A percentile compares a stretch with the other conserved stretches of the same genome.
These are phyloP conservation scores for Cyprichromis sp. DNA, from an alignment of 2,113 vertebrate species.

Conservation along the genomic window DNA sequence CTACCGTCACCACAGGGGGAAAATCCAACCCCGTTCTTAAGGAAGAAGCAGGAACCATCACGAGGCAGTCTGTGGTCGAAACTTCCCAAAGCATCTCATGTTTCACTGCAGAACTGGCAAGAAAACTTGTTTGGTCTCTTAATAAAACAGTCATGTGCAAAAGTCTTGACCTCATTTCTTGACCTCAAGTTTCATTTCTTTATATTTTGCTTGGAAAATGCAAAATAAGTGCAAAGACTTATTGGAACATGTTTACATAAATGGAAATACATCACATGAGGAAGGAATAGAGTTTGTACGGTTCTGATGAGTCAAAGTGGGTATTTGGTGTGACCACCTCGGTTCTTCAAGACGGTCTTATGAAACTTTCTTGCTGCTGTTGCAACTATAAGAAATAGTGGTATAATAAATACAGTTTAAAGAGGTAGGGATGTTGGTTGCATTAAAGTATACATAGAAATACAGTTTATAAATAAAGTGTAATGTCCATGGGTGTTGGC, in stretches of 20 bases:
- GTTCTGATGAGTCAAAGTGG: neutral
- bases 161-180: neutral
- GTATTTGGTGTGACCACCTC: neutral
- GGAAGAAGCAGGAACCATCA: neutral
- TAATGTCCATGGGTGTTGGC: neutral
- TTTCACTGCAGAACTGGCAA: neutral
- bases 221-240: neutral
- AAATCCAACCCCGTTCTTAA: neutral
- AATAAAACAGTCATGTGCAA: neutral
- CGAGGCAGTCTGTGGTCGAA: neutral
- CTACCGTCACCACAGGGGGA: neutral
- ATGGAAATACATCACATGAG: neutral
- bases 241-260: neutral
- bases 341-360: neutral
- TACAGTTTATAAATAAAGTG: neutral
- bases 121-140: neutral
- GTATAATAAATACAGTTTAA: neutral
- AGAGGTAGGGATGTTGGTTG: neutral
- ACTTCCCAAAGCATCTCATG: neutral
- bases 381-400: neutral
- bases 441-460: neutral
- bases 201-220: neutral
- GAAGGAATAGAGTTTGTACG: neutral
- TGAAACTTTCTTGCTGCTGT: neutral
- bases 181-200: neutral